Conservation (phyloP, 2,797 vertebrate genomes). For the Melanotaenia maccullochi region DNA sequence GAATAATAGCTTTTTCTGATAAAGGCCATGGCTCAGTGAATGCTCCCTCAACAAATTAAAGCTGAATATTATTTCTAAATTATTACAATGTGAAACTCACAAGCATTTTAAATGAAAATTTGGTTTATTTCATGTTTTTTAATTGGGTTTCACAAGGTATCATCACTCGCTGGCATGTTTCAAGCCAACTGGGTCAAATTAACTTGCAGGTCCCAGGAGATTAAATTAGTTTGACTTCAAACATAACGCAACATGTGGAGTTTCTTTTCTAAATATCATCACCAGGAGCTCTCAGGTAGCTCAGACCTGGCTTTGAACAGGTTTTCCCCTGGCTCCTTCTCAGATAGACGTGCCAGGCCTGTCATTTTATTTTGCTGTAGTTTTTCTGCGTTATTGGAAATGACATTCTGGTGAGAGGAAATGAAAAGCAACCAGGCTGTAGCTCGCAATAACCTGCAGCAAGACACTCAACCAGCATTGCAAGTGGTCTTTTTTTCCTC, state of each 20-base stretch:
- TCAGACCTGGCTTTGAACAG: not conserved
- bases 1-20: constrained; percentile 20
- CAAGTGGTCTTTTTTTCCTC: constrained; percentile 21
- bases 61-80: constrained; percentile 41
- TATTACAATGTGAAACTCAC: constrained; percentile 12
- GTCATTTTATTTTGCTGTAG: not conserved
- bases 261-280: constrained; percentile 3
- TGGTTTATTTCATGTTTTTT: constrained; percentile 29
- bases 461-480: constrained; percentile 41
- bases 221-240: constrained; percentile 54
- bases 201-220: constrained; percentile 12
- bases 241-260: constrained; percentile 19
- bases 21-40: constrained; percentile 22
- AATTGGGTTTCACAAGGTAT: constrained; percentile 38
- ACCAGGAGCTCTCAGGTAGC: constrained; percentile 26
- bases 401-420: not conserved
- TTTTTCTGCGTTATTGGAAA: constrained; percentile 32
- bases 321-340: not conserved
- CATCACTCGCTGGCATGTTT: constrained; percentile 25
- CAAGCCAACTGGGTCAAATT: constrained; percentile 46
- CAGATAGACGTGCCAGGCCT: not conserved
- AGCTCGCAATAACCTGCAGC: constrained; percentile 46
- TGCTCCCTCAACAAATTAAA: constrained; percentile 42
- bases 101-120: constrained; percentile 34
- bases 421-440: constrained; percentile 9